Percentiles rank a stretch among this genome's conserved stretches.
Conservation (phyloP, 1,140 invertebrate genomes). For the Penaeus vannamei region DNA sequence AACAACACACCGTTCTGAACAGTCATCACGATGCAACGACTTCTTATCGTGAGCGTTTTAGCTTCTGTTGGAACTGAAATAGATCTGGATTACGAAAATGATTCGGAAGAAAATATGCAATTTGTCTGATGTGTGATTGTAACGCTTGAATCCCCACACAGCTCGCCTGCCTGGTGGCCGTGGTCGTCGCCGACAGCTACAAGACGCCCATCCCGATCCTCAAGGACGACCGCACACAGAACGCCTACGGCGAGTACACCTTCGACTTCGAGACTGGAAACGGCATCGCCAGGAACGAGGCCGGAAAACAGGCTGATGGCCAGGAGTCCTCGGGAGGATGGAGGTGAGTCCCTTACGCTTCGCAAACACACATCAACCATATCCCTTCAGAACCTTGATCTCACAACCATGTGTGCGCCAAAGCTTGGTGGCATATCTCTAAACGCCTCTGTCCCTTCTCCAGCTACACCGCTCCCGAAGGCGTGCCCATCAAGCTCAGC, state of each 20-base stretch:
- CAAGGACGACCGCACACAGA: constrained; percentile 10
- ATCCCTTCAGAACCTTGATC: too few relatives aligned
- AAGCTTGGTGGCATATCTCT: not conserved
- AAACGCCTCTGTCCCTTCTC: not conserved
- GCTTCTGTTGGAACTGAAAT: too few relatives aligned
- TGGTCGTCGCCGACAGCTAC: not conserved
- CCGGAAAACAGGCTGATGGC: not conserved
- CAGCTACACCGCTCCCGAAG: constrained; percentile 16
- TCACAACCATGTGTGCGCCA: too few relatives aligned
- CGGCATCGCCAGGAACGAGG: not conserved
- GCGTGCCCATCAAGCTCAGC: not conserved
- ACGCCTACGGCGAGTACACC: constrained; percentile 21
- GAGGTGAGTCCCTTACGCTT: not conserved
- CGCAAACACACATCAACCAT: too few relatives aligned
- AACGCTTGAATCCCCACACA: not conserved
- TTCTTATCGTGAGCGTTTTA: too few relatives aligned
- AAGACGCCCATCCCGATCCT: constrained; percentile 22
- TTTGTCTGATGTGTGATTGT: too few relatives aligned
- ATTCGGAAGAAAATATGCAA: too few relatives aligned
- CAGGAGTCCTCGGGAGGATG: not conserved
- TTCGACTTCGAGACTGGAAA: constrained; percentile 26
- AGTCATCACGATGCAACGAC: too few relatives aligned
- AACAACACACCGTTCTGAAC: too few relatives aligned
- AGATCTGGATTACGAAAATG: too few relatives aligned
- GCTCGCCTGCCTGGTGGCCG: constrained; percentile 18